Conservation (phyloP, 2,113 vertebrate species). For the Microcebus murinus region DNA sequence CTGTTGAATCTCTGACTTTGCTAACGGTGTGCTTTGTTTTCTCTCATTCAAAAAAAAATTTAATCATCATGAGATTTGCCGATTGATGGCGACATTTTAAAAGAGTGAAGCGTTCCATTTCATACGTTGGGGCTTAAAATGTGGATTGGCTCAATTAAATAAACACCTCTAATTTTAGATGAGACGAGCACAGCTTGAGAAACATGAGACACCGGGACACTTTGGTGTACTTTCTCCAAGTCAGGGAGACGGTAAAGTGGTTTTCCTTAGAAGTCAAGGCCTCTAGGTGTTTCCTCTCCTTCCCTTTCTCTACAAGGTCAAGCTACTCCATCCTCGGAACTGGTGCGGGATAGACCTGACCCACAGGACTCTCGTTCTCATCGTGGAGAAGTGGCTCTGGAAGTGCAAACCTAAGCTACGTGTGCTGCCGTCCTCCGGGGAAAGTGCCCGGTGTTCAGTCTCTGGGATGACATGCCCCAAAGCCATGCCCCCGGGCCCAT, state of each 20-base stretch:
- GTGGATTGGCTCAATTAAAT: background rate
- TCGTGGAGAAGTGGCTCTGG: background rate
- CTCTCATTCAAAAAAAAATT: background rate
- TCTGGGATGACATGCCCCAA: background rate
- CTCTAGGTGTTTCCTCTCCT: background rate
- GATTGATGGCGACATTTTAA: background rate
- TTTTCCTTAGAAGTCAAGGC: background rate
- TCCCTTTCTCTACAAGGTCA: background rate
- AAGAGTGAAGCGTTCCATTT: background rate
- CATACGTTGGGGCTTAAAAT: background rate
- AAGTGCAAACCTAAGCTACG: background rate
- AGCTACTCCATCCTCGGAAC: background rate
- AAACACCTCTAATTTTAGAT: background rate
- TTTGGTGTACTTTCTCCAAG: background rate
- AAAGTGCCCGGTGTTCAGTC: background rate
- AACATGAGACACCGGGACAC: background rate
- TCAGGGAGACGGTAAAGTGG: background rate
- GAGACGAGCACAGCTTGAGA: background rate
- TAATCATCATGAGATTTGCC: background rate
- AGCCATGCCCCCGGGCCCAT: background rate
- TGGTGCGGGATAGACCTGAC: background rate
- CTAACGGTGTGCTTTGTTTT: background rate
- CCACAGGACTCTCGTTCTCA: background rate
- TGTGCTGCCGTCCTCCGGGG: background rate
- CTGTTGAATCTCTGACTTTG: background rate